phyloP scores from a whole-genome alignment of 53 echinoderm and acorn worm species.

The Echinarachnius parma region DNA sequence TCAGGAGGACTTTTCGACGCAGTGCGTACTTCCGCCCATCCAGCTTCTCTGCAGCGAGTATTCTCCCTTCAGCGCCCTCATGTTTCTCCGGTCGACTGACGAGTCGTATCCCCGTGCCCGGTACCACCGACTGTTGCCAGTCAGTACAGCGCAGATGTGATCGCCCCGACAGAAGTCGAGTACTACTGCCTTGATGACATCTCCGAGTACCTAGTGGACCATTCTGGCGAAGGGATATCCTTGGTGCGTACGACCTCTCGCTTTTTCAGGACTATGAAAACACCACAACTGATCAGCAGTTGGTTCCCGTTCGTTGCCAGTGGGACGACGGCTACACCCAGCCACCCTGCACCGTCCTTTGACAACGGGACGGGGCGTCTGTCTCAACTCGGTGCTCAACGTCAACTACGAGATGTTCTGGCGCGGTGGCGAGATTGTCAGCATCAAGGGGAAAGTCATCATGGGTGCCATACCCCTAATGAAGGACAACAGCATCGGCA shows the following conservation, averaged over 20 bases:
- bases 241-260: constrained; percentile 17
- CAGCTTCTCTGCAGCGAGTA: constrained; percentile 58
- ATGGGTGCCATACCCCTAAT: constrained; percentile 55
- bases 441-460: constrained; percentile 50
- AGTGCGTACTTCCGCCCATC: constrained; percentile 45
- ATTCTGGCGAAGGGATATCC: neutral
- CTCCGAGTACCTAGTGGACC: constrained; percentile 37
- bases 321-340: constrained; percentile 95
- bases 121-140: constrained; percentile 61
- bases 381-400: constrained; percentile 71
- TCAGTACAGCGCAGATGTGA: constrained; percentile 36
- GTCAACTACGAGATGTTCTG: constrained; percentile 82
- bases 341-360: no score
- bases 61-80: constrained; percentile 70
- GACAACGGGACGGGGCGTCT: no score
- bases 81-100: constrained; percentile 60
- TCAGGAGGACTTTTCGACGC: constrained; percentile 62
- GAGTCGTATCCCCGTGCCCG: constrained; percentile 80
- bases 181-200: constrained; percentile 77
- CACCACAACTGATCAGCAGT: neutral
- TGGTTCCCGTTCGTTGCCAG: constrained; percentile 54
- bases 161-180: constrained; percentile 43
- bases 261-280: constrained; percentile 24
- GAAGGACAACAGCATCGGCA: constrained; percentile 4
- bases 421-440: constrained; percentile 68